A percentile compares a stretch with the other conserved stretches of the same genome.
Conservation (phyloP, 1,140 invertebrate species). For the Drosophila dunni region DNA sequence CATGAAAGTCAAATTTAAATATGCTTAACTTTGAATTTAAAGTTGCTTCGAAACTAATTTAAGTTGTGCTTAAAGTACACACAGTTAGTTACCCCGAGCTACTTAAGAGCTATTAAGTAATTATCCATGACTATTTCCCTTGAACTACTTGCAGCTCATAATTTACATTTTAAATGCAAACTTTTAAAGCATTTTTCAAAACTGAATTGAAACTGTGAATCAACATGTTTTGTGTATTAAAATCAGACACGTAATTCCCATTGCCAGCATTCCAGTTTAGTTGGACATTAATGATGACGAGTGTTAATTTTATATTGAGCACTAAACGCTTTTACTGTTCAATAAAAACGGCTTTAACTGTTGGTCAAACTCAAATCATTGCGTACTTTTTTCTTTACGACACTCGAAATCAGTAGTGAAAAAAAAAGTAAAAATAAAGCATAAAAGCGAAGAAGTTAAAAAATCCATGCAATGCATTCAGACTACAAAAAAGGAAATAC, state of each 20-base stretch:
- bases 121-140: background rate
- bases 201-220: background rate
- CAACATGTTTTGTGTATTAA: background rate
- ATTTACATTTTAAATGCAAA: background rate
- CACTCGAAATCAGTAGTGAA: slow-evolving; percentile 21
- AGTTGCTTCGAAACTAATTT: too few species aligned
- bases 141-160: background rate
- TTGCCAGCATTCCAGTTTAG: background rate
- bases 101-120: background rate
- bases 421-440: background rate
- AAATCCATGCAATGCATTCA: slow-evolving; percentile 3
- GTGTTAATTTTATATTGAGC: slow-evolving; percentile 18
- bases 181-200: background rate
- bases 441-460: background rate
- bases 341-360: slow-evolving; percentile 27
- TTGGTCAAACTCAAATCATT: slow-evolving; percentile 23
- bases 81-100: background rate
- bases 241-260: background rate
- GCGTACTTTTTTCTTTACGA: slow-evolving; percentile 26
- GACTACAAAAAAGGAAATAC: background rate
- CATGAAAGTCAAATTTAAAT: too few species aligned
- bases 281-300: slow-evolving; percentile 20
- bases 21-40: too few species aligned
- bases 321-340: slow-evolving; percentile 27
- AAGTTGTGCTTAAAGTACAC: too few species aligned